phyloP scores from a whole-genome alignment of 2,797 vertebrate species.

The Malacoraja senta region DNA sequence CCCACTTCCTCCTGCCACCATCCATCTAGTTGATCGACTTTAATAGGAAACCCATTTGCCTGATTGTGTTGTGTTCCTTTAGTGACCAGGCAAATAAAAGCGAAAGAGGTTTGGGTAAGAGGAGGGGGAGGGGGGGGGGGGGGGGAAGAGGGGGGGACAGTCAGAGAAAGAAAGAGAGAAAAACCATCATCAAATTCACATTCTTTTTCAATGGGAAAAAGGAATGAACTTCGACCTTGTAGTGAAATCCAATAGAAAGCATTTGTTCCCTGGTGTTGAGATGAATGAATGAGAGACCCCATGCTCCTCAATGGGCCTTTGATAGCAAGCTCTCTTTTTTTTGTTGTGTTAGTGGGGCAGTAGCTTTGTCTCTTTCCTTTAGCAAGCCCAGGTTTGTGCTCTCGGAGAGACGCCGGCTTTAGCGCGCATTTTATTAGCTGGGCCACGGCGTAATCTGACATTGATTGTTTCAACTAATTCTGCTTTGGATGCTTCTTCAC shows the following conservation, averaged over 20 bases:
- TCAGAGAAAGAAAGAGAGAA: constrained; percentile 48
- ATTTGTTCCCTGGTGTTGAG: constrained; percentile 26
- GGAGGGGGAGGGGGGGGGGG: background rate
- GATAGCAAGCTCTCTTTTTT: constrained; percentile 6
- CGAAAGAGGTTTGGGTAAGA: background rate
- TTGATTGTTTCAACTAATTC: constrained; percentile 26
- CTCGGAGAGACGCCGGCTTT: background rate
- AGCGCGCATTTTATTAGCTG: background rate
- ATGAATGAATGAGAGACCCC: constrained; percentile 35
- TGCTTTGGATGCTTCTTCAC: background rate
- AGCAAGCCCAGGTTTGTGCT: constrained; percentile 23
- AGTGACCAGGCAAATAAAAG: constrained; percentile 33
- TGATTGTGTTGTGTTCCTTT: constrained; percentile 37
- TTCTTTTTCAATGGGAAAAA: constrained; percentile 37
- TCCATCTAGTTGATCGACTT: constrained; percentile 25
- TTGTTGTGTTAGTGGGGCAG: background rate
- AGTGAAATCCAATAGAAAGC: constrained; percentile 34
- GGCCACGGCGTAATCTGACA: constrained; percentile 12
- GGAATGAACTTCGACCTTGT: constrained; percentile 34
- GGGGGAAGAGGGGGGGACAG: background rate
- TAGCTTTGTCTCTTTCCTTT: constrained; percentile 33
- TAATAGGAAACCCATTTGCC: constrained; percentile 35
- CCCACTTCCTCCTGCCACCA: background rate
- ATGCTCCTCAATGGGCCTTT: constrained; percentile 34
- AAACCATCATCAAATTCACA: constrained; percentile 37